phyloP scores from a whole-genome alignment of 2,888 invertebrate species.

The Nemurella pictetii region DNA sequence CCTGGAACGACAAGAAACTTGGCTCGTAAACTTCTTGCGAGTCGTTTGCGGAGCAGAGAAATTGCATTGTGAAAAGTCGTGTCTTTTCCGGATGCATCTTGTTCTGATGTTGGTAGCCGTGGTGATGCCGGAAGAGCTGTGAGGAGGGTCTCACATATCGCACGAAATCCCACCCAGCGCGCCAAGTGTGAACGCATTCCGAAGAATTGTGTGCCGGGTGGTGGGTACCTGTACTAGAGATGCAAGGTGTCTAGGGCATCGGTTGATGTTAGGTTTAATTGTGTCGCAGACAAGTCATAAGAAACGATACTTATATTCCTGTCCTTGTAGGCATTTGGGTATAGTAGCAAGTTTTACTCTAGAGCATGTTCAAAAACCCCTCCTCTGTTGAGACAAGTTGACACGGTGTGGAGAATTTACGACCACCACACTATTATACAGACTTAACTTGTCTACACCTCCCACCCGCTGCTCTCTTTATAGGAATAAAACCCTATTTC shows the following conservation, averaged over 20 bases:
- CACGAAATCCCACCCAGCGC: slow-evolving; percentile 29
- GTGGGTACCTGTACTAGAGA: not conserved
- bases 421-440: slow-evolving; percentile 33
- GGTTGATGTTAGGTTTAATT: slow-evolving; percentile 32
- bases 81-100: not conserved
- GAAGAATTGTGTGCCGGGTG: not conserved
- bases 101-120: not conserved
- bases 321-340: not conserved
- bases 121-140: not conserved
- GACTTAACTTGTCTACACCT: slow-evolving; percentile 30
- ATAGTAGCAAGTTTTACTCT: slow-evolving; percentile 18
- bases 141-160: not conserved
- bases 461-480: slow-evolving; percentile 21
- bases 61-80: not conserved
- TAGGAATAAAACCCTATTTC: slow-evolving; percentile 18
- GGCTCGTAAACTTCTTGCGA: slow-evolving; percentile 8
- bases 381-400: slow-evolving; percentile 39
- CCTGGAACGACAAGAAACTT: not conserved
- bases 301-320: slow-evolving; percentile 19
- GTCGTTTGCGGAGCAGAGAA: not conserved
- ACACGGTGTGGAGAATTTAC: slow-evolving; percentile 37
- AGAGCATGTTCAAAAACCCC: slow-evolving; percentile 19
- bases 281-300: slow-evolving; percentile 34
- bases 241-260: slow-evolving; percentile 10
- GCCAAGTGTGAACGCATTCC: not conserved